Evolutionary conservation across 2,888 invertebrate genomes (phyloP), one percentile per base, ranked within the genome.

Genomic region (Peribatodes rhomboidaria): DNA sequence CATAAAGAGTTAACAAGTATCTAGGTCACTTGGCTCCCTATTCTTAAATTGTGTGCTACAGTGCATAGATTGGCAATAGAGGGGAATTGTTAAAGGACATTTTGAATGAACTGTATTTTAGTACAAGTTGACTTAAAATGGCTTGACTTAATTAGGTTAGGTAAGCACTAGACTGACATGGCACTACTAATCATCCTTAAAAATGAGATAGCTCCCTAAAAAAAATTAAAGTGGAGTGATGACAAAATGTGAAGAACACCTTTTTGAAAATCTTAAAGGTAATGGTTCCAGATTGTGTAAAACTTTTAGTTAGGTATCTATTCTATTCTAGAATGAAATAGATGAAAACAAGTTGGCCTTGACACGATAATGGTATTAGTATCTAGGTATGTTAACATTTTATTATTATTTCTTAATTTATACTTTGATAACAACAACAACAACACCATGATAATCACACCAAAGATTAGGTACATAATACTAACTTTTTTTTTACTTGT

Each of bases 11-110:
- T 7, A 46, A n/a, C 11, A n/a, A 46, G 20, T 37, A 52, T 22
- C 14, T 41, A 41, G 39, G 39, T 39, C 53, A 53, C 22, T 41
- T 27, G n/a, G 37, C 14, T 53, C 53, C 39, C 33, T 33, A 41
- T 22, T 39, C 39, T 53, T 22, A 35, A 53, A 41, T 41, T 53
- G 53, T 13, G 20, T 20, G 52, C 9, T n/a, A 52, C 11, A 16
- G 11, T 33, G 37, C 2, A 52, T 22, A 41, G 27, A 41, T 11
- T 14, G 22, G 37, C 9, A 4, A 2, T 27, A 1, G 39, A 57
- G 37, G 47, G 46, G 53, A 53, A 9, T 35, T 6, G 20, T 37
- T 49, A 10, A 49, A 49, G 49, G 33, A 33, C 16, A 33, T 16
- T 33, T 49, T 27, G n/a, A 27, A 8, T n/a, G 10, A 27, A 27